A percentile compares a stretch with the other conserved stretches of the same genome.
Conservation (phyloP, 2,888 invertebrate genomes). For the Leuctra nigra region DNA sequence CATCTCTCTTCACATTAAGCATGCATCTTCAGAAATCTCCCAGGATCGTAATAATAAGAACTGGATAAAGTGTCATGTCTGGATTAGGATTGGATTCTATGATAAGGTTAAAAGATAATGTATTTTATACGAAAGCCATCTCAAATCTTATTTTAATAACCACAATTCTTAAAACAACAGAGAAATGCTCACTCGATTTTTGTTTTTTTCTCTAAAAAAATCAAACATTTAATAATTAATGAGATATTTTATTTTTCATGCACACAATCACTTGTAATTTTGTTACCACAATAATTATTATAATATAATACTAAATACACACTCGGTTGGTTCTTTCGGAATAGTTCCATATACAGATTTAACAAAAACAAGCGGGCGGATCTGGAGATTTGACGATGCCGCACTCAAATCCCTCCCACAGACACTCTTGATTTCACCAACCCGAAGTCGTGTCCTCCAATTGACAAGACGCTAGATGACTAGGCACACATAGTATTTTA, state of each 20-base stretch:
- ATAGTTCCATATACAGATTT: slow-evolving; percentile 19
- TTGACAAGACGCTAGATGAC: no score
- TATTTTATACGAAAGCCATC: slow-evolving; percentile 6
- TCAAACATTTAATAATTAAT: slow-evolving; percentile 27
- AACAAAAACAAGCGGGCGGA: slow-evolving; percentile 18
- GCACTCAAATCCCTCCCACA: no score
- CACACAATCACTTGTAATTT: slow-evolving; percentile 36
- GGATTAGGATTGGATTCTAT: no score
- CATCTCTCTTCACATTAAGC: no score
- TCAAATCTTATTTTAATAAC: slow-evolving; percentile 27
- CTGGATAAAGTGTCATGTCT: no score
- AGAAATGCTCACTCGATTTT: slow-evolving; percentile 23
- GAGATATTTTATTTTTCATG: slow-evolving; percentile 25
- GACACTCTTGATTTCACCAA: no score
- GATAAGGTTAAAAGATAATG: no score
- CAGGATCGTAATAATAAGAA: no score
- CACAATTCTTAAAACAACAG: slow-evolving; percentile 29
- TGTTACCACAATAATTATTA: slow-evolving; percentile 7
- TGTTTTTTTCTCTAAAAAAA: slow-evolving; percentile 26
- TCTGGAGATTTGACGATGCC: not conserved
- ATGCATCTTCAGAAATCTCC: no score
- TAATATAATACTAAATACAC: slow-evolving; percentile 12
- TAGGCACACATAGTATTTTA: slow-evolving; percentile 59
- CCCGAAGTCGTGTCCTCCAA: no score
- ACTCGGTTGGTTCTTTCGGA: slow-evolving; percentile 20